Evolutionary conservation across 2,888 invertebrate genomes (phyloP).

Genomic region (Tigriopus californicus): DNA sequence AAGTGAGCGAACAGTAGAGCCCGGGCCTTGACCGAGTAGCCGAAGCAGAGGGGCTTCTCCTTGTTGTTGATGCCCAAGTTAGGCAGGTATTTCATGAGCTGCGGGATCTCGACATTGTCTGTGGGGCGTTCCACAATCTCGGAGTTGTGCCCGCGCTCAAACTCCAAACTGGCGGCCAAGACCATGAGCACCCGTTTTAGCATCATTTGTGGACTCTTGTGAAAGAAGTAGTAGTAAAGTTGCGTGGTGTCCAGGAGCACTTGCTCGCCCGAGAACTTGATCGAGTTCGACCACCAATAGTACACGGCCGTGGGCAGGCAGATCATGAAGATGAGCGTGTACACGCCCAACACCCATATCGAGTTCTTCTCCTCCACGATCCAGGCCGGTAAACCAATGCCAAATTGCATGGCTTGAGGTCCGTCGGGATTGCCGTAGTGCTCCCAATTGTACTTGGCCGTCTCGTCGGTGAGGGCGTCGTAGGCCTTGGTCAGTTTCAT

Average conservation of each 20-base stretch:
- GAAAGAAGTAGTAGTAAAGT: slow-evolving; percentile 85
- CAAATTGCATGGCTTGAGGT: slow-evolving; percentile 96
- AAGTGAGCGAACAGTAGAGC: slow-evolving; percentile 90
- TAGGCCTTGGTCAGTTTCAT: slow-evolving; percentile 82
- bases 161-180: slow-evolving; percentile 86
- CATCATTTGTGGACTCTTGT: slow-evolving; percentile 87
- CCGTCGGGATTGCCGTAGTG: slow-evolving; percentile 99
- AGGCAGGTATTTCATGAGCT: slow-evolving; percentile 75
- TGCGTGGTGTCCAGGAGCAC: slow-evolving; percentile 90
- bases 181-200: slow-evolving; percentile 91
- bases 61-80: slow-evolving; percentile 90
- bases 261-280: slow-evolving; percentile 82
- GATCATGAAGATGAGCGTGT: slow-evolving; percentile 93
- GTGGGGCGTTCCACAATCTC: slow-evolving; percentile 74
- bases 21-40: slow-evolving; percentile 69
- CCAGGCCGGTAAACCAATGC: slow-evolving; percentile 98
- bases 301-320: slow-evolving; percentile 41
- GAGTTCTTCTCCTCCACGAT: slow-evolving; percentile 98
- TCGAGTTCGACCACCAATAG: slow-evolving; percentile 97
- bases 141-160: slow-evolving; percentile 78
- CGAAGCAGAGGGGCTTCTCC: slow-evolving; percentile 74
- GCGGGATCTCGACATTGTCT: slow-evolving; percentile 83
- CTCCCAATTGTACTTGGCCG: slow-evolving; percentile 92
- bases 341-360: slow-evolving; percentile 85
- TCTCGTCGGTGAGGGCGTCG: slow-evolving; percentile 87